These are phyloP conservation scores for Thunnus maccoyii DNA, from an alignment of 2,113 vertebrate species.

Conservation along the genomic window DNA sequence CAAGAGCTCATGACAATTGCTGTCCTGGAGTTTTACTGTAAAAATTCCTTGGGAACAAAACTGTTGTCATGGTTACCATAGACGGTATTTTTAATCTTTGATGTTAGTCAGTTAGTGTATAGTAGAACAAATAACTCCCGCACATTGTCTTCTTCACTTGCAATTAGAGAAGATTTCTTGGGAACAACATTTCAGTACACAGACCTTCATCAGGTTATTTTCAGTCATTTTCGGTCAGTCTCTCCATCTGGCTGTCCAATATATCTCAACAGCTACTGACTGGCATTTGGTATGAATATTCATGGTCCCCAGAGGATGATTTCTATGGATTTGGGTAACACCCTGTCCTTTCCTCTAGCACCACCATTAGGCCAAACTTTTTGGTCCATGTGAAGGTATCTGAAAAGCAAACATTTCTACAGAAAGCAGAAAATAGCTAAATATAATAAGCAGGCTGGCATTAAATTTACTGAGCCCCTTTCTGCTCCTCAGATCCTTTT, in stretches of 20 bases:
- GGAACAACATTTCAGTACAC: too few species aligned
- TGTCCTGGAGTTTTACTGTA: neutral
- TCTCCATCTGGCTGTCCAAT: too few species aligned
- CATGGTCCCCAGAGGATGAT: neutral
- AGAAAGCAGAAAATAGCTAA: too few species aligned
- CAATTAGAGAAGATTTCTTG: too few species aligned
- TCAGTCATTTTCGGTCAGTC: too few species aligned
- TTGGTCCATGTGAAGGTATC: neutral
- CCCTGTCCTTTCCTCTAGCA: neutral
- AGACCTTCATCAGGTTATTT: too few species aligned
- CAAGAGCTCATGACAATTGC: neutral
- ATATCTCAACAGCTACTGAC: neutral
- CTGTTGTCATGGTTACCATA: constrained; percentile 23
- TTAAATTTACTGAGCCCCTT: too few species aligned
- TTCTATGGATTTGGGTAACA: neutral
- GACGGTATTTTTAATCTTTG: neutral
- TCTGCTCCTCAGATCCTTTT: neutral
- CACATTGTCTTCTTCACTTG: too few species aligned
- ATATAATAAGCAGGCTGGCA: too few species aligned
- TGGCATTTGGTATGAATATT: neutral
- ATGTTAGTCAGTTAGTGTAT: neutral
- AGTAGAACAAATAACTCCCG: too few species aligned
- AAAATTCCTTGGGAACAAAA: neutral
- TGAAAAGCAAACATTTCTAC: neutral
- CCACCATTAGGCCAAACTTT: neutral